Base-by-base conservation (phyloP, 2,797 vertebrate species). In the Acipenser transmontanus region DNA sequence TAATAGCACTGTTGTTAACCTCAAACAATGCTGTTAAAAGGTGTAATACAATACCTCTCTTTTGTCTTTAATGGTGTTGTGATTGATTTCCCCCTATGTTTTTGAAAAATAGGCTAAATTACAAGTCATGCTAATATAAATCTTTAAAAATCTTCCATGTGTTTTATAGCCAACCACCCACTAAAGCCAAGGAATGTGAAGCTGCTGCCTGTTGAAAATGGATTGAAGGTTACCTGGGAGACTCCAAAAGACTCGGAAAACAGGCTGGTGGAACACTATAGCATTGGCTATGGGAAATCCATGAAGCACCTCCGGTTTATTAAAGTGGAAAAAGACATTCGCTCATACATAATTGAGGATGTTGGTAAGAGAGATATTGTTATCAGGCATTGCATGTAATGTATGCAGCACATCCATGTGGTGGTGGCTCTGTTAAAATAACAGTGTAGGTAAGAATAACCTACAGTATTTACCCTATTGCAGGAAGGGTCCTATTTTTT, bases 151-250 rank as follows among this genome's bases (percentile, higher is more conserved):
- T 1, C 14, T 13, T 57, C 8, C 7, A 71, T 76, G n/a, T 69
- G 7, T 66, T 76, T 60, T 80, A 13, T 70, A 92, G 85, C 81
- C 76, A 85, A 81, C 68, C 91, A 86, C 79, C 82, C 84, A 69
- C 69, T 77, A 65, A 84, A 86, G 79, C 78, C 85, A 74, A 85
- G 82, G 68, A 89, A 85, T 73, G 88, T 86, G 77, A 90, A 80
- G 78, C 82, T 91, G 74, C 76, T 87, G 63, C 77, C 86, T 68
- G 75, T 79, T 81, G 81, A 87, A 64, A 87, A 77, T 73, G 82
- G 83, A 76, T 77, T 88, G 78, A 86, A 81, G 70, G 77, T 91
- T 74, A 86, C 65, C 2, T 92, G 91, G 92, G 91, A 92, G 59
- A 82, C 78, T 7, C 84, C 89, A 7, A 86, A 80, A 73, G 90